These are phyloP conservation scores for Xiphophorus hellerii DNA, from an alignment of 2,113 vertebrate genomes.

Conservation along the genomic window DNA sequence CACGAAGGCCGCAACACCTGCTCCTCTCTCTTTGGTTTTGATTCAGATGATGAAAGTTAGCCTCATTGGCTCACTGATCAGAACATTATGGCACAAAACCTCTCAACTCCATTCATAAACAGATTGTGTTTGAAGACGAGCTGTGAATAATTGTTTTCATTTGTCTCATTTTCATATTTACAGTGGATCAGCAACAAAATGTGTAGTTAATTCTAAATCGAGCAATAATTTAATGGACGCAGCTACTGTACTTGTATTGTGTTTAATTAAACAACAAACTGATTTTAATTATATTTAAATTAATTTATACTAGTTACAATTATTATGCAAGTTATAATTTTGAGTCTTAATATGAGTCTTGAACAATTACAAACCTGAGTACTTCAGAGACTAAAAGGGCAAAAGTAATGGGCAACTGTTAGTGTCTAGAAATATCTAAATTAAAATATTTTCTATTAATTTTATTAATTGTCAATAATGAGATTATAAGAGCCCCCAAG, in stretches of 20 bases:
- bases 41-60: slow-evolving; percentile 99
- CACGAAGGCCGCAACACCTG: slow-evolving; percentile 94
- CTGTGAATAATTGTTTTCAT: neutral
- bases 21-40: slow-evolving; percentile 95
- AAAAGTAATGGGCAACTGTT: neutral
- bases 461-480: too few relatives aligned
- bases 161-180: neutral
- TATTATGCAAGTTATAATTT: neutral
- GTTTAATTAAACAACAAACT: neutral
- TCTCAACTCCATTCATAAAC: neutral
- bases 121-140: slow-evolving; percentile 7
- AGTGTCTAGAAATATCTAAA: neutral
- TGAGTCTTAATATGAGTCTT: neutral
- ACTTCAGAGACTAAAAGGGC: neutral
- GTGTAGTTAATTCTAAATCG: neutral
- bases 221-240: neutral
- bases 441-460: neutral
- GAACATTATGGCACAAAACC: neutral
- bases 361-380: neutral
- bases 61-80: slow-evolving; percentile 24
- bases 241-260: neutral
- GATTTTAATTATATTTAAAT: neutral
- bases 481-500: too few relatives aligned
- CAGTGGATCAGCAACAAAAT: slow-evolving; percentile 12
- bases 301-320: neutral